Base-by-base conservation (phyloP, 53 echinoderm and acorn worm species). In the Temnopleurus reevesii region DNA sequence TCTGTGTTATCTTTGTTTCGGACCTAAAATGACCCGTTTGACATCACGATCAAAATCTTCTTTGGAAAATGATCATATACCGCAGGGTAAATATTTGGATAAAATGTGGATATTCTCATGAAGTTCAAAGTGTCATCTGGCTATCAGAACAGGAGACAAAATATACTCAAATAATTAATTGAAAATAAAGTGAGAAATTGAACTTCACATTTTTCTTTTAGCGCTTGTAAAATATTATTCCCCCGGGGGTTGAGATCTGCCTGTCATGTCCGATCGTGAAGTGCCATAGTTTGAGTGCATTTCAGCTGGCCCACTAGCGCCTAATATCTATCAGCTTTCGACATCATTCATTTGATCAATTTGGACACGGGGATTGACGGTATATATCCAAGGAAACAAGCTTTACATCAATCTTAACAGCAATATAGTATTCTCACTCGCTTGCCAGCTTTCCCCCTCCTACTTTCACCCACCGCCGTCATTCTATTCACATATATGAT, bases 271-370 rank as follows among this genome's bases (percentile, higher is more conserved):
- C 10, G n/a, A 41, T 38, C 71, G 18, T 19, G 35, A 2, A 29
- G 44, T 38, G 23, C 6, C 38, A 44, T 45, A 21, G n/a, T 33
- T 21, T 27, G 49, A 28, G 9, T 79, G 79, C 18, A 79, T 79
- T 47, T 47, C 79, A 79, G 79, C 79, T 79, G 79, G 79, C 46
- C 79, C 44, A 79, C 27, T 47, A 47, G 79, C 12, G 27, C 41
- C 79, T 79, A 29, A 79, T 79, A 79, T 79, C 79, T 79, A 46
- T 79, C 79, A 79, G 46, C 79, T 79, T 47, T 27, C 30, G 23
- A 46, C 79, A 83, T 83, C 55, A 83, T 83, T 83, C 83, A 83
- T 55, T 83, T 83, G 36, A 83, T 55, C 83, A 53, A 83, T 35
- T 83, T 53, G 19, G 54, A 83, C 79, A 5, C 49, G 53, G 38